Evolutionary conservation across 2,888 invertebrate species (phyloP).

Genomic region (Drosophila helvetica): DNA sequence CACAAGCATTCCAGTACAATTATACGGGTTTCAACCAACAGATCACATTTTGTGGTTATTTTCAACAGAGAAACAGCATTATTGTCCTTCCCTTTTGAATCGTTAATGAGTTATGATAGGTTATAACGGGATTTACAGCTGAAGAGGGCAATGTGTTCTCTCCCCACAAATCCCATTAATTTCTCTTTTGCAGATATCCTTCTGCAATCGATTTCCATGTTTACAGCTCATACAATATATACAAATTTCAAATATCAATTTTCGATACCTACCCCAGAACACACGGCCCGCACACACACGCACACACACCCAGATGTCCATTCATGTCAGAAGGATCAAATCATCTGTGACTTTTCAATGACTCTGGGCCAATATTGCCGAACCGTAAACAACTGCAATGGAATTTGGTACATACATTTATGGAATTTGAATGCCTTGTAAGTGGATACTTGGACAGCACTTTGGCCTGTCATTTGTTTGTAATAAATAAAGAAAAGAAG

Average conservation of each 20-base stretch:
- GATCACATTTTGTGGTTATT: too few species aligned
- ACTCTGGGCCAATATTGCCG: constrained; percentile 22
- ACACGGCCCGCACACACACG: constrained; percentile 6
- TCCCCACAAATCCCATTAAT: too few species aligned
- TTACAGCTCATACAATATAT: background rate
- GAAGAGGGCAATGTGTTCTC: too few species aligned
- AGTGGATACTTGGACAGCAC: constrained; percentile 71
- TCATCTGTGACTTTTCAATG: constrained; percentile 64
- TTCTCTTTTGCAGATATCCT: background rate
- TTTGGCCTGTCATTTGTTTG: constrained; percentile 70
- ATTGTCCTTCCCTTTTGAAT: too few species aligned
- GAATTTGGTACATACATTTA: constrained; percentile 17
- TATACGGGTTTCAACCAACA: too few species aligned
- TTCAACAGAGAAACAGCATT: too few species aligned
- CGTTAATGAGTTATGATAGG: too few species aligned
- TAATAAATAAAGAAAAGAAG: constrained; percentile 57
- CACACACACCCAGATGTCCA: background rate
- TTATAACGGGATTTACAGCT: too few species aligned
- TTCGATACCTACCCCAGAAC: constrained; percentile 10
- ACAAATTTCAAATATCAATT: background rate
- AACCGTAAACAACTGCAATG: constrained; percentile 19
- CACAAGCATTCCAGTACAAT: too few species aligned
- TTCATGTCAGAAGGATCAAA: constrained; percentile 44
- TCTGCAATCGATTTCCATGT: background rate
- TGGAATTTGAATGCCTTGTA: constrained; percentile 53